A percentile compares a stretch with the other conserved stretches of the same genome.
Evolutionary conservation across 2,888 invertebrate genomes (phyloP).

Genomic region (Nomada lathburiana): DNA sequence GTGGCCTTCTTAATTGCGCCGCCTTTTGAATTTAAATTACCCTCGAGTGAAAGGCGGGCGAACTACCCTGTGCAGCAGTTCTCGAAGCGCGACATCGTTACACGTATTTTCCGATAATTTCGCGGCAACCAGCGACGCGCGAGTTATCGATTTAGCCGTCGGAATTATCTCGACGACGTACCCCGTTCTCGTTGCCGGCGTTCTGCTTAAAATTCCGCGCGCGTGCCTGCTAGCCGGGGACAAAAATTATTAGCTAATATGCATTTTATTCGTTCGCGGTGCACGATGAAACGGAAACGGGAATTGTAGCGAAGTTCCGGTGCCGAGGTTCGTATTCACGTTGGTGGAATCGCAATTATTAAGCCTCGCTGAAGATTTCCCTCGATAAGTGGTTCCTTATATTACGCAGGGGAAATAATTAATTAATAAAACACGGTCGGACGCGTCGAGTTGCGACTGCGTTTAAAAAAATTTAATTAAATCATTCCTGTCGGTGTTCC

Average conservation of each 20-base stretch:
- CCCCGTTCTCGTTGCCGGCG: not conserved
- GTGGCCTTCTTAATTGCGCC: conserved; percentile 64
- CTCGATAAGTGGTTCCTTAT: too few relatives aligned
- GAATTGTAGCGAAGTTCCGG: not conserved
- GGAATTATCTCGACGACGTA: conserved; percentile 5
- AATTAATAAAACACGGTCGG: too few relatives aligned
- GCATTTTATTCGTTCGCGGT: not conserved
- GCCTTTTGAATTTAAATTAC: conserved; percentile 65
- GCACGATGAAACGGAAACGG: not conserved
- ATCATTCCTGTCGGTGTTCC: too few relatives aligned
- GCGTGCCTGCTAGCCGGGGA: not conserved
- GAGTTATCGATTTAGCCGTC: conserved; percentile 24
- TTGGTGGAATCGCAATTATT: not conserved
- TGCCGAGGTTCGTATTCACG: not conserved
- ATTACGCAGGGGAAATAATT: not conserved
- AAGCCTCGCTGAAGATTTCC: too few relatives aligned
- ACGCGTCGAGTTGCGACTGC: too few relatives aligned
- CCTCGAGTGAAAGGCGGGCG: conserved; percentile 19
- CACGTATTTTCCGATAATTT: conserved; percentile 47
- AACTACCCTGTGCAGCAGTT: not conserved
- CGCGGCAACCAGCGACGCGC: not conserved
- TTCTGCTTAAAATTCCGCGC: conserved; percentile 11
- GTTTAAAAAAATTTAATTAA: too few relatives aligned
- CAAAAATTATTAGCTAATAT: conserved; percentile 14
- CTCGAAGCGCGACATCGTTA: conserved; percentile 26